Evolutionary conservation across 2,888 invertebrate species (phyloP).

Genomic region (Catocala fraxini): DNA sequence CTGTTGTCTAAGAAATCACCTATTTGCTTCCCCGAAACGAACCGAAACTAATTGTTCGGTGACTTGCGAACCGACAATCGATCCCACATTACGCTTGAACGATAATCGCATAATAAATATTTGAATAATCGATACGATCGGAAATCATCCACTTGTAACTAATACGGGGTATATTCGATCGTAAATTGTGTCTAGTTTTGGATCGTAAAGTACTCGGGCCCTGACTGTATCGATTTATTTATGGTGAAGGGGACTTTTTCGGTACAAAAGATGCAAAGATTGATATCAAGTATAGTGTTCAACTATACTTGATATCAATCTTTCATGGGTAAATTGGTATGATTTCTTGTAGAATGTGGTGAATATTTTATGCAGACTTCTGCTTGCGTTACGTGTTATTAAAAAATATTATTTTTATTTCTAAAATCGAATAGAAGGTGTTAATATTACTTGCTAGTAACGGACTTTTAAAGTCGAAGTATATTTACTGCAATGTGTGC

Average conservation of each 20-base stretch:
- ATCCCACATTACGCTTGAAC: constrained; percentile 52
- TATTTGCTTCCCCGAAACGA: constrained; percentile 1
- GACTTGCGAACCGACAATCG: constrained; percentile 38
- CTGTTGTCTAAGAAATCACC: constrained; percentile 1
- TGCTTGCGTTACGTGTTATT: too few relatives aligned
- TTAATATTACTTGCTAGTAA: too few relatives aligned
- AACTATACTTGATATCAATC: constrained; percentile 42
- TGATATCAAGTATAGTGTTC: too few relatives aligned
- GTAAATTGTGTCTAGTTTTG: constrained; percentile 52
- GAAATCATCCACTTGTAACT: constrained; percentile 52
- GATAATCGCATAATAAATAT: constrained; percentile 51
- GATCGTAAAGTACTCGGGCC: constrained; percentile 52
- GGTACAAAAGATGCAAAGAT: constrained; percentile 31
- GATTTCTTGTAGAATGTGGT: constrained; percentile 24
- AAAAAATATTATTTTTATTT: too few relatives aligned
- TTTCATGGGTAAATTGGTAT: constrained; percentile 39
- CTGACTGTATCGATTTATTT: constrained; percentile 18
- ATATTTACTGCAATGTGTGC: too few relatives aligned
- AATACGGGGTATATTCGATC: constrained; percentile 45
- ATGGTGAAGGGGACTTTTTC: constrained; percentile 29
- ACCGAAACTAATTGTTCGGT: constrained; percentile 19
- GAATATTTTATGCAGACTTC: neutral
- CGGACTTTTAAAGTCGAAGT: too few relatives aligned
- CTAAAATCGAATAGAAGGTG: too few relatives aligned
- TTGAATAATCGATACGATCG: constrained; percentile 48